Evolutionary conservation across 2,113 vertebrate genomes (phyloP).

Genomic region (Boulengeromyrus knoepffleri): DNA sequence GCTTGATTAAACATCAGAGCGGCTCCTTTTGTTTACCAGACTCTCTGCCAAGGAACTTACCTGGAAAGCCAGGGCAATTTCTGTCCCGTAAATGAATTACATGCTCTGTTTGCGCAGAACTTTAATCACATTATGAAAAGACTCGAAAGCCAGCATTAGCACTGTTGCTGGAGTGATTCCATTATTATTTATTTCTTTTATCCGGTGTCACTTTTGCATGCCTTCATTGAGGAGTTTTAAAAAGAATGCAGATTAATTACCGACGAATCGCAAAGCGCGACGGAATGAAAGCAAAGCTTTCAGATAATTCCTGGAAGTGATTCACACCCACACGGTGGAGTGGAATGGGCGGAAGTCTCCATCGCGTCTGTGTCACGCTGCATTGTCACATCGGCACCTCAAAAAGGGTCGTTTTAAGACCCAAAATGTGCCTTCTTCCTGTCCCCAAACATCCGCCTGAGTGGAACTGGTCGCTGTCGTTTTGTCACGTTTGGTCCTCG

Average conservation of each 20-base stretch:
- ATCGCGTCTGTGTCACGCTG: neutral
- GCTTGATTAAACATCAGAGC: conserved; percentile 17
- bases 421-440: neutral
- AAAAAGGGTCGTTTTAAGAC: neutral
- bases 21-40: conserved; percentile 46
- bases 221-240: conserved; percentile 6
- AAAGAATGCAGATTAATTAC: neutral
- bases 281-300: neutral
- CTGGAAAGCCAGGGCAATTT: conserved; percentile 56
- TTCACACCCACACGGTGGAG: neutral
- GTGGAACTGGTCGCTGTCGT: neutral
- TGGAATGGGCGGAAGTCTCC: neutral
- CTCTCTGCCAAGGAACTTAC: conserved; percentile 55
- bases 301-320: neutral
- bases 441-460: neutral
- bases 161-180: conserved; percentile 8
- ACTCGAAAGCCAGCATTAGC: conserved; percentile 41
- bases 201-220: neutral
- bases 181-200: conserved; percentile 21
- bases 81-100: conserved; percentile 60
- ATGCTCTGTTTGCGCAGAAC: conserved; percentile 57
- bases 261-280: neutral
- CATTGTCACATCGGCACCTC: neutral
- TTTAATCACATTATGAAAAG: conserved; percentile 56
- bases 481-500: neutral